Percentiles rank a stretch among this genome's conserved stretches.
phyloP scores from a whole-genome alignment of 2,113 vertebrate species.

The Trematocara macrostoma region DNA sequence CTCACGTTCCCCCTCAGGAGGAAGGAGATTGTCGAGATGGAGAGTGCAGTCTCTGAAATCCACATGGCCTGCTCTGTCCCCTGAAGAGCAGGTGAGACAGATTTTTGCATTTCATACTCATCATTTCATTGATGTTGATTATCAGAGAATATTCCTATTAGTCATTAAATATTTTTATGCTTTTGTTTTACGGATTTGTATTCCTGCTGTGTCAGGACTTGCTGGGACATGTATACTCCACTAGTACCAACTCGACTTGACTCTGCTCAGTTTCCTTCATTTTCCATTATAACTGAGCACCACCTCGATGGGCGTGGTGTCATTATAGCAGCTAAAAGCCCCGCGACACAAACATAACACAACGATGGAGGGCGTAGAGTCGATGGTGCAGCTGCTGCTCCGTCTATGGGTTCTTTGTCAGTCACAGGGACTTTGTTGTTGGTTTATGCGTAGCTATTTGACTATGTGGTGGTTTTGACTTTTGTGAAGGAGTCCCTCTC shows the following conservation, averaged over 20 bases:
- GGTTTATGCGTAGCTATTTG: not conserved
- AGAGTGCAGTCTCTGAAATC: not conserved
- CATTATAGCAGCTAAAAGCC: not conserved
- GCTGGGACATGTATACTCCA: not conserved
- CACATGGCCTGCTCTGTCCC: not conserved
- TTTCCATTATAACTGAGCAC: not conserved
- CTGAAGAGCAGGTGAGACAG: not conserved
- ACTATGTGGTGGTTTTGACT: not conserved
- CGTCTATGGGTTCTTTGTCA: not conserved
- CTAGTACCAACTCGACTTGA: not conserved
- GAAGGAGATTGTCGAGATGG: not conserved
- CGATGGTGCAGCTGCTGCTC: not conserved
- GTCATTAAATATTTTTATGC: not conserved
- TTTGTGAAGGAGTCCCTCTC: not conserved
- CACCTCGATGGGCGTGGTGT: not conserved
- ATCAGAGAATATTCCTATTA: not conserved
- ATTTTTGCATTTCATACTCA: not conserved
- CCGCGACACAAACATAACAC: not conserved
- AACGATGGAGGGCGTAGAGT: not conserved
- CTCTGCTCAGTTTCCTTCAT: not conserved
- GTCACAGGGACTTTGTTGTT: not conserved
- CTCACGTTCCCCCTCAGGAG: not conserved
- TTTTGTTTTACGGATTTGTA: not conserved
- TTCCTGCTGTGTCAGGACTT: not conserved
- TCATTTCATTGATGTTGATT: not conserved